These are phyloP conservation scores for Embiotoca jacksoni DNA, from an alignment of 2,113 vertebrate species.

Conservation along the genomic window DNA sequence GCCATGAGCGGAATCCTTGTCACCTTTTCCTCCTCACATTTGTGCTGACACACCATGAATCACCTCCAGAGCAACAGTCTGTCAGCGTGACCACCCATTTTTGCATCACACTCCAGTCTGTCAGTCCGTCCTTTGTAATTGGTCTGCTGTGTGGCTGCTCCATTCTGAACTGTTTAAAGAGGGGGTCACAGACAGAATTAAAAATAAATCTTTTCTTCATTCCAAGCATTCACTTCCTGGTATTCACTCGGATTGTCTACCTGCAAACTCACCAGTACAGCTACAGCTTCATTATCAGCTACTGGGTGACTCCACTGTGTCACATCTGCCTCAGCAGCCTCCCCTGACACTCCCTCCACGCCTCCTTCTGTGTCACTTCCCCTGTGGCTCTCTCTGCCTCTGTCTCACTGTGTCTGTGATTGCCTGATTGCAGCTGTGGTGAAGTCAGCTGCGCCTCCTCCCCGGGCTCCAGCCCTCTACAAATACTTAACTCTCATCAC, in stretches of 20 bases:
- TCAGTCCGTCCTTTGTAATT: conserved; percentile 23
- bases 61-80: background rate
- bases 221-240: background rate
- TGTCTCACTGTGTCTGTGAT: too few species aligned
- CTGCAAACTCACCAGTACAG: background rate
- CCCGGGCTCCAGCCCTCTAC: too few species aligned
- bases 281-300: conserved; percentile 4
- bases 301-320: background rate
- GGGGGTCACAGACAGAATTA: background rate
- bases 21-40: conserved; percentile 11
- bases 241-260: background rate
- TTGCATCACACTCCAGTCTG: conserved; percentile 13
- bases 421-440: too few species aligned
- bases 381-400: too few species aligned
- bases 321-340: too few species aligned
- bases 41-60: conserved; percentile 13
- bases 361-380: too few species aligned
- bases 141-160: background rate
- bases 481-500: too few species aligned
- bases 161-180: background rate
- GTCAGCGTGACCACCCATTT: conserved; percentile 14
- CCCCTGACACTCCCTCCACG: too few species aligned
- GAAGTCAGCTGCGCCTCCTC: too few species aligned
- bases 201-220: background rate
- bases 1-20: conserved; percentile 23